Base-by-base conservation (phyloP, 2,113 vertebrate species). In the Ictalurus furcatus region DNA sequence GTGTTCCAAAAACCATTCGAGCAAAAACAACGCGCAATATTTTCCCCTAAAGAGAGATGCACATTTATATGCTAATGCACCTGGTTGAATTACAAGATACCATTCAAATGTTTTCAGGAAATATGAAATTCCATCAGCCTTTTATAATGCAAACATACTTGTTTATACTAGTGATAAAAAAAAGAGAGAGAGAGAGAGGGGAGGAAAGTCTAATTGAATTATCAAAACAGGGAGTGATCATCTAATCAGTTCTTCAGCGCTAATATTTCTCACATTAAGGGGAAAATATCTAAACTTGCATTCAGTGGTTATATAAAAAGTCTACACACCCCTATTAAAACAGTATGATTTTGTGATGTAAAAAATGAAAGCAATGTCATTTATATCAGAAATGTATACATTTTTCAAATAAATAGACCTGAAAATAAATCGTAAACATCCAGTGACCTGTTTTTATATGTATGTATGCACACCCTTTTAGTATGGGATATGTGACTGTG, bases 31-130 rank as follows among this genome's bases (percentile, higher is more conserved):
- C 28, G 23, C 13, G 48, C 59, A 85, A 89, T 85, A 85, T 85
- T 79, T 85, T 13, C 48, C 74, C 28, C 74, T 71, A 44, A 79
- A 69, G 86, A 89, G 34, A 48, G 84, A 54, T 79, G 80, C 61
- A 37, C 54, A 89, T 89, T 89, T 89, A 89, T 85, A 89, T 89
- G 88, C 74, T 89, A 89, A 89, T 89, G 74, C 84, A 44, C 34
- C 74, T 71, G 84, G 30, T 58, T 89, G 59, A 80, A 78, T 80
- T 30, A 79, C 61, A 89, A 71, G 88, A 67, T 40, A 89, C 83
- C n/a, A 65, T 88, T 67, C 56, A 67, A 65, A 86, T 81, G 73
- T 61, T 71, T 48, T 59, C 34, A 34, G 17, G 73, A 67, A n/a
- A 80, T 89, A 73, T 85, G 48, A 89, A 85, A 89, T 85, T 89